Evolutionary conservation across 2,113 vertebrate species (phyloP), one percentile per base, ranked within the genome.

Genomic region (Lophius piscatorius): DNA sequence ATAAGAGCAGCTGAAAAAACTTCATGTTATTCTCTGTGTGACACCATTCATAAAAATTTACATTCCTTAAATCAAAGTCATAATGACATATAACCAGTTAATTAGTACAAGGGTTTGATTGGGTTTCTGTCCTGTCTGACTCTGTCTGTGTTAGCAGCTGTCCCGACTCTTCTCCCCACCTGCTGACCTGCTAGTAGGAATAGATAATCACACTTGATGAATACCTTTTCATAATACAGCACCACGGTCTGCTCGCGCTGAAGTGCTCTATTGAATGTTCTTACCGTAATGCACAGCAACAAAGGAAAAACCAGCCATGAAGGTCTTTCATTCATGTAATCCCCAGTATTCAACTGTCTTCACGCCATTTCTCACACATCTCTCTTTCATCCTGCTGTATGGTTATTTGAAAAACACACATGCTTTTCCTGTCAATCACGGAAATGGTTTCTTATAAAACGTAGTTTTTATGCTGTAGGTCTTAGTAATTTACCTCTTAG

Each of bases 201-300:
- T 7, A 64, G 26, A 58, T 68, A 44, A 67, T 69, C 26, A 31
- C 17, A n/a, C 24, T 51, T 51, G 38, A 57, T 76, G n/a, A n/a
- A n/a, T n/a, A n/a, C n/a, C n/a, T n/a, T n/a, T n/a, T n/a, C n/a
- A n/a, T n/a, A n/a, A n/a, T 51, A 58, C 23, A 50, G 20, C 35
- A 38, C 49, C 51, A 46, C 48, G 68, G 39, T 64, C 29, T 52
- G 23, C 18, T n/a, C n/a, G n/a, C n/a, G n/a, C 34, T 28, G 57
- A 51, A 68, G 60, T 41, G 39, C 34, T 51, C 48, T 74, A 69
- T 55, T 35, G 9, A 41, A 48, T 52, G 35, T 12, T 70, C 62
- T 26, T 61, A 58, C 61, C 28, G 22, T 5, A 34, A 29, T 48
- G 22, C 9, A 42, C 35, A 29, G 48, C 66, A 60, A 47, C 45